phyloP scores from a whole-genome alignment of 1,140 invertebrate species.

The Pachypsylla venusta region DNA sequence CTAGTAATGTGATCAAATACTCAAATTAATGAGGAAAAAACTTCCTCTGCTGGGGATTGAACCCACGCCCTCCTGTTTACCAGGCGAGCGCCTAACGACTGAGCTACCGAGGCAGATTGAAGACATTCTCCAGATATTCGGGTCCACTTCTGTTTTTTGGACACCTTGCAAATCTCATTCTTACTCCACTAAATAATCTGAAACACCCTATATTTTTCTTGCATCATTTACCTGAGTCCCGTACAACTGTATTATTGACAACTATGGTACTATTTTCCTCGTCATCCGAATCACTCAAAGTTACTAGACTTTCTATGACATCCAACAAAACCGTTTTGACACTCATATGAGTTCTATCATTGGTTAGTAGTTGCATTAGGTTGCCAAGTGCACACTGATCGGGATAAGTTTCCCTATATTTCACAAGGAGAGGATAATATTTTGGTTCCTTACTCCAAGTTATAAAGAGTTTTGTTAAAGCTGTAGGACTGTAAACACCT shows the following conservation, averaged over 20 bases:
- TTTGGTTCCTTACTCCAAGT: conserved; percentile 58
- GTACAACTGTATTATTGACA: conserved; percentile 17
- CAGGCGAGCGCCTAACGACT: too few species aligned
- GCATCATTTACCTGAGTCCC: too few species aligned
- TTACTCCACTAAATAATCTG: too few species aligned
- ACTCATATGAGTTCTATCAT: conserved; percentile 42
- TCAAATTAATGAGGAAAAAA: too few species aligned
- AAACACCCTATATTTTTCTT: too few species aligned
- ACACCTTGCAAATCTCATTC: too few species aligned
- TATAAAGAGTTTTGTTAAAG: conserved; percentile 58
- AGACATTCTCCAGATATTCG: too few species aligned
- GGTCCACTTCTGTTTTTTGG: too few species aligned
- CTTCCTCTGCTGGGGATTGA: too few species aligned
- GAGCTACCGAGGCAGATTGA: too few species aligned
- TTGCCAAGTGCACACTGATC: conserved; percentile 37
- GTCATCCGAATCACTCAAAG: conserved; percentile 35
- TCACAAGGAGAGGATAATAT: conserved; percentile 23
- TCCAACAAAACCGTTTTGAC: conserved; percentile 58
- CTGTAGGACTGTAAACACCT: conserved; percentile 63
- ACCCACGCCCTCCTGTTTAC: too few species aligned
- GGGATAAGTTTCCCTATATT: not conserved
- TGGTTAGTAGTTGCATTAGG: conserved; percentile 51
- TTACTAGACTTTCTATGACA: conserved; percentile 64
- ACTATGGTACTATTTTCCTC: conserved; percentile 19
- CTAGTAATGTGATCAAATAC: too few species aligned